A percentile compares a stretch with the other conserved stretches of the same genome.
phyloP scores from a whole-genome alignment of 2,888 invertebrate species.

The Hyposoter dolosus region DNA sequence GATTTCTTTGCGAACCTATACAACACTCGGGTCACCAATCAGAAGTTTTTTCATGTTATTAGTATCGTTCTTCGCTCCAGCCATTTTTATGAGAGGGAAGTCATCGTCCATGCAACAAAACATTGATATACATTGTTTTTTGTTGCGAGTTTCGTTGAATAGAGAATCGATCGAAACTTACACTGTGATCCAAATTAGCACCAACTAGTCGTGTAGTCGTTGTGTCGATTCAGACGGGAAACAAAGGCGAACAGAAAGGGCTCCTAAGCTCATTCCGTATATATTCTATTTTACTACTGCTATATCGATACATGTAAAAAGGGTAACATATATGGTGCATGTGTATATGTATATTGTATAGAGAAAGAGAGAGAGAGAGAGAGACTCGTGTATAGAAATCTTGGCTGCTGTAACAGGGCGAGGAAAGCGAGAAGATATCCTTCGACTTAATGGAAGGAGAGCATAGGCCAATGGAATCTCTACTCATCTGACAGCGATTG shows the following conservation, averaged over 20 bases:
- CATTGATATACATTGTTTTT: background rate
- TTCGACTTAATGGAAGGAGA: conserved; percentile 71
- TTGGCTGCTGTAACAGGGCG: conserved; percentile 62
- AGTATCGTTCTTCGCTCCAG: background rate
- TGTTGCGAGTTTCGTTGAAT: background rate
- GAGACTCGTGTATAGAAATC: conserved; percentile 30
- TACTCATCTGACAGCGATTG: conserved; percentile 73
- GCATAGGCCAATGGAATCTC: conserved; percentile 72
- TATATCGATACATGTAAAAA: conserved; percentile 24
- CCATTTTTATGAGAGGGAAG: background rate
- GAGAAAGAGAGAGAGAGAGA: background rate
- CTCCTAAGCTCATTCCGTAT: conserved; percentile 55
- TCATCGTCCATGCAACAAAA: background rate
- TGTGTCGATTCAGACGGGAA: conserved; percentile 46
- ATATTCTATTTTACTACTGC: conserved; percentile 27
- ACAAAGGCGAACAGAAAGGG: conserved; percentile 62
- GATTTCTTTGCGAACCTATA: no score
- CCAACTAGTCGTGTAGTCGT: conserved; percentile 21
- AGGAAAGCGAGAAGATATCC: conserved; percentile 67
- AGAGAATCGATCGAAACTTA: background rate
- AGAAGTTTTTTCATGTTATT: no score
- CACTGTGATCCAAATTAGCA: conserved; percentile 25
- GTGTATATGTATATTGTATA: background rate
- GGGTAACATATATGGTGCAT: background rate
- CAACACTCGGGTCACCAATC: no score